Evolutionary conservation across 2,888 invertebrate species (phyloP).

Genomic region (Cephus nigrinus): DNA sequence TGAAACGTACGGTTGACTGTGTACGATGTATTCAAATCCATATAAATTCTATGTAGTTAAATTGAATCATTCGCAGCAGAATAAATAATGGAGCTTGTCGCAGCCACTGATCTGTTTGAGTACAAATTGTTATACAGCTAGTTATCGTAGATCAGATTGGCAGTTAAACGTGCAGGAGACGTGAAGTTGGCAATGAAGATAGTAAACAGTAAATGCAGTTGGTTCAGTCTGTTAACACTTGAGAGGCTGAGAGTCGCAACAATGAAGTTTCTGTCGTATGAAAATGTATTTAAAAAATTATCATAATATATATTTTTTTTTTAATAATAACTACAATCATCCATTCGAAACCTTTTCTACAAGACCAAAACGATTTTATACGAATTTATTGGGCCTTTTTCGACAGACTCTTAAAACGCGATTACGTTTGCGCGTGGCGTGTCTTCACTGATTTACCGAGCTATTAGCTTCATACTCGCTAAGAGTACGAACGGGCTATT

Average conservation of each 20-base stretch:
- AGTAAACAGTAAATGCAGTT: background rate
- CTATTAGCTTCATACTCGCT: constrained; percentile 19
- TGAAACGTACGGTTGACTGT: background rate
- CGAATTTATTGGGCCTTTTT: background rate
- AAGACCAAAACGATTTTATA: constrained; percentile 56
- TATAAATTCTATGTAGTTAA: background rate
- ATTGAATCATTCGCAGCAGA: background rate
- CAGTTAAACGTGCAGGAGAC: background rate
- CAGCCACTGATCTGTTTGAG: background rate
- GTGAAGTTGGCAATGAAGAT: background rate
- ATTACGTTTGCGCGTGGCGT: constrained; percentile 16
- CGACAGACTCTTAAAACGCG: constrained; percentile 14
- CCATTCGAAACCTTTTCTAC: constrained; percentile 36
- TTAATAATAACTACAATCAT: background rate
- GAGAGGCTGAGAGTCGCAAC: constrained; percentile 14
- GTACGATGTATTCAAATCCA: background rate
- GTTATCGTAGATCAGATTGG: background rate
- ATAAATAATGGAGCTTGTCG: background rate
- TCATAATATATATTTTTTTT: background rate
- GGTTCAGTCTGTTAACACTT: background rate
- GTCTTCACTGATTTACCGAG: constrained; percentile 33
- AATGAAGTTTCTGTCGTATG: constrained; percentile 40
- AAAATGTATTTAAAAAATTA: constrained; percentile 63
- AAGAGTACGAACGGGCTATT: constrained; percentile 19
- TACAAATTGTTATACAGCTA: background rate